Evolutionary conservation across 2,113 vertebrate genomes (phyloP), one percentile per base, ranked within the genome.

Genomic region (Hemiscyllium ocellatum): DNA sequence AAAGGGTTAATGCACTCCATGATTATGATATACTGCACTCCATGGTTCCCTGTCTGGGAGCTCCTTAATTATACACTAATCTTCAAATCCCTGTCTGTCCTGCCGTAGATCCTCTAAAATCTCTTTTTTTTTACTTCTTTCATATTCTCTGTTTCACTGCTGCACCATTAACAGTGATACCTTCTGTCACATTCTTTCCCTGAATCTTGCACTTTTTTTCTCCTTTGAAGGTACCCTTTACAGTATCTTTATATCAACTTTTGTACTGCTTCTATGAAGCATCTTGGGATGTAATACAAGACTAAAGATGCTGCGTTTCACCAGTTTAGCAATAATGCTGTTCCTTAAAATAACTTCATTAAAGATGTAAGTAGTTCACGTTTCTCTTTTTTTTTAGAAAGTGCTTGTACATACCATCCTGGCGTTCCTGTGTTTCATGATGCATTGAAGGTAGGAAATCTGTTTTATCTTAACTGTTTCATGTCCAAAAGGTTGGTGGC

Each of bases 361-460:
- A 50, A 70, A 50, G 22, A 68, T 65, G 22, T 72, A 42, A 94
- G 7, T n/a, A 94, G 37, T 69, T 72, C 24, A 95, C 42, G 26
- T 94, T 94, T 70, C 72, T 50, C 4, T 95, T 42, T 86, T 12
- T 24, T 96, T 86, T 96, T 97, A 96, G 42, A 96, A 99, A 99
- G 98, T 97, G 98, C 97, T 24, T 99, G 99, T 96, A 99, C 97
- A 0, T 98, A 98, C 96, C 99, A 99, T 96, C 99, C 99, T 42
- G 99, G 99, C 96, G 98, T 99, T 33, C 99, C 99, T 0, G 99
- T 99, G 56, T 99, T 99, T 97, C 99, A 99, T 83, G 99, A 99
- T 97, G 99, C 99, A 61, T 97, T 99, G 96, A 99, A 99, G 98
- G 99, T 99, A 98, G 96, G 97, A 97, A 6, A 68, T 68, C 8